Evolutionary conservation across 2,113 vertebrate genomes (phyloP), one percentile per base, ranked within the genome.

Genomic region (Rattus rattus): DNA sequence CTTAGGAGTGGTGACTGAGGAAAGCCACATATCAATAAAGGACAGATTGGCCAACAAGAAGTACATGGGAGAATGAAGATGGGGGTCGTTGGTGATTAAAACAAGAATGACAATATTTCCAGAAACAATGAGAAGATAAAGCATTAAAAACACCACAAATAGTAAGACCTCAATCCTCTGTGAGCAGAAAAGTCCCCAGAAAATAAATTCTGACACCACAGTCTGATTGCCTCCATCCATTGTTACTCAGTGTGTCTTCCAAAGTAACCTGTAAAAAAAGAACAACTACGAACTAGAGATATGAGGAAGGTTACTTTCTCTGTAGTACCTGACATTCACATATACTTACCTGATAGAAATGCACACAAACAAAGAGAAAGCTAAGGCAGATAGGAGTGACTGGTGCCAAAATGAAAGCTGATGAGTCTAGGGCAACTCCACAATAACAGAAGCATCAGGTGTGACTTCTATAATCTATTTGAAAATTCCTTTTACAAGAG

Each of bases 181-280:
- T 39, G 94, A 77, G 7, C 88, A 52, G n/a, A 80, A 47, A 73
- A 98, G 72, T 88, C 97, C 97, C 36, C 96, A 77, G 33, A 98
- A 83, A n/a, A 97, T 75, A 96, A 98, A 98, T 63, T 98, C 95
- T 22, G 94, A 96, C 20, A 96, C 63, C 7, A 14, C 2, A 26
- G 97, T 95, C 11, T 89, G 39, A 96, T 98, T 98, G 80, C 9
- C 61, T 94, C 39, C n/a, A 54, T 85, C 89, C 97, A 98, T 98
- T 86, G 2, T 73, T 36, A n/a, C 49, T 83, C 33, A 79, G 7
- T 5, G 5, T 47, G 39, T 84, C 36, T 2, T 77, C 20, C 76
- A 39, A 77, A 65, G 16, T 84, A 63, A 79, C 56, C 80, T 97
- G 43, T 26, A 67, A 24, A 77, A 12, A 91, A 73, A 16, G 4